Percentiles rank a stretch among this genome's conserved stretches.
phyloP scores from a whole-genome alignment of 2,888 invertebrate genomes.

The Congeria kusceri region DNA sequence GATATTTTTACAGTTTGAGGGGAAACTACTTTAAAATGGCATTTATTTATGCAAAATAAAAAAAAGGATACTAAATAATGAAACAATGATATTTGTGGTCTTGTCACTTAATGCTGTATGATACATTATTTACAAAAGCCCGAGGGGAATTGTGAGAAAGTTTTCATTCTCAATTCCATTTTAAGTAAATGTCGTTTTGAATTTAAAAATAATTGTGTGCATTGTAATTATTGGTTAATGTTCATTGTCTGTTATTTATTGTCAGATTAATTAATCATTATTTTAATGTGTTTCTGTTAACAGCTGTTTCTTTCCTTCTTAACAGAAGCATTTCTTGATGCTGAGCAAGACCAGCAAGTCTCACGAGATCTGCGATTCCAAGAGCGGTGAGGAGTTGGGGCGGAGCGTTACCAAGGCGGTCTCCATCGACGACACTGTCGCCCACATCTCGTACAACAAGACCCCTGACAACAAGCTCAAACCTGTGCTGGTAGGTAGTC shows the following conservation, averaged over 20 bases:
- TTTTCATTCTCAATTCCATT: conserved; percentile 94
- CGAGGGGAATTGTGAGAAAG: too few relatives aligned
- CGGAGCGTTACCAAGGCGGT: conserved; percentile 66
- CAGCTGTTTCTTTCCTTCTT: not conserved
- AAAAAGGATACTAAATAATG: conserved; percentile 91
- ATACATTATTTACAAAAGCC: too few relatives aligned
- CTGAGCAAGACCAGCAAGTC: conserved; percentile 64
- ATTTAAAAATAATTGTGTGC: too few relatives aligned
- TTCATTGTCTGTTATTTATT: too few relatives aligned
- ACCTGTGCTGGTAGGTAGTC: conserved; percentile 45
- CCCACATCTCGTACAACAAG: conserved; percentile 55
- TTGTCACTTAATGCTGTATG: too few relatives aligned
- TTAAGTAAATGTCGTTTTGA: too few relatives aligned
- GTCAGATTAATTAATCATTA: too few relatives aligned
- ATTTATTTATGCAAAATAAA: conserved; percentile 91
- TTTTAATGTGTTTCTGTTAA: too few relatives aligned
- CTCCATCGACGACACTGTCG: conserved; percentile 60
- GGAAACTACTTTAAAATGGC: conserved; percentile 87
- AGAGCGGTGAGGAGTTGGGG: conserved; percentile 42
- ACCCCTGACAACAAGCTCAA: conserved; percentile 57
- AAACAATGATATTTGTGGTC: too few relatives aligned
- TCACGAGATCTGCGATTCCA: conserved; percentile 56
- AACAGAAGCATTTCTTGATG: conserved; percentile 71
- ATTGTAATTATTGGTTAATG: too few relatives aligned
- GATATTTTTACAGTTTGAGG: too few relatives aligned